Percentiles rank a stretch among this genome's conserved stretches.
Evolutionary conservation across 2,888 invertebrate genomes (phyloP).

Genomic region (Saturnia pavonia): DNA sequence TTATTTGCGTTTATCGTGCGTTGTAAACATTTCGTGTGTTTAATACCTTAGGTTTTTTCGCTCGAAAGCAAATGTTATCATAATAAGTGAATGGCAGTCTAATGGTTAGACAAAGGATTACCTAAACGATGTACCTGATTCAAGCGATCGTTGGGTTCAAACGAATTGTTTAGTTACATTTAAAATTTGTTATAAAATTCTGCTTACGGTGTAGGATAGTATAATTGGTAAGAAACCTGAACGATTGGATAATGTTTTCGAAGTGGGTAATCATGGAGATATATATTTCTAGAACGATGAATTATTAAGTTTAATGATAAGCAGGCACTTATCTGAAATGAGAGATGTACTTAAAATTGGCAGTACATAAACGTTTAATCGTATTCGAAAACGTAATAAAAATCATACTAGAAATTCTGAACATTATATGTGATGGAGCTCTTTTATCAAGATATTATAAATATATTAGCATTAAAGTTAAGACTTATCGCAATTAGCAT

Average conservation of each 20-base stretch:
- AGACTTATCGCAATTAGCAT: slow-evolving; percentile 9
- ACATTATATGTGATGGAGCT: neutral
- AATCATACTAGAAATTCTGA: neutral
- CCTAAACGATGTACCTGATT: too few species aligned
- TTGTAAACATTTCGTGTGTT: neutral
- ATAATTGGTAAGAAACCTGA: neutral
- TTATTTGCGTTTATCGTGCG: neutral
- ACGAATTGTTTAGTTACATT: too few species aligned
- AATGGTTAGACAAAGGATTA: too few species aligned
- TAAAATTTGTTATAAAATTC: neutral
- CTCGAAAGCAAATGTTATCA: neutral
- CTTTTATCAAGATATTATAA: neutral
- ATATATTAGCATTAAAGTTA: neutral
- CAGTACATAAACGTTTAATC: neutral
- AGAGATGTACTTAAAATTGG: neutral
- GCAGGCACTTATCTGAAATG: too few species aligned
- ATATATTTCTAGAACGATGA: too few species aligned
- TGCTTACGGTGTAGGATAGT: neutral
- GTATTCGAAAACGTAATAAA: neutral
- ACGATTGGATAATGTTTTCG: neutral
- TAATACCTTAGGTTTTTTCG: neutral
- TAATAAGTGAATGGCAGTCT: too few species aligned
- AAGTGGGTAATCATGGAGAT: too few species aligned
- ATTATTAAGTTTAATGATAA: too few species aligned
- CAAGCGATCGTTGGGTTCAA: too few species aligned